These are phyloP conservation scores for Cepaea nemoralis DNA, from an alignment of 1,140 invertebrate species.

Conservation along the genomic window DNA sequence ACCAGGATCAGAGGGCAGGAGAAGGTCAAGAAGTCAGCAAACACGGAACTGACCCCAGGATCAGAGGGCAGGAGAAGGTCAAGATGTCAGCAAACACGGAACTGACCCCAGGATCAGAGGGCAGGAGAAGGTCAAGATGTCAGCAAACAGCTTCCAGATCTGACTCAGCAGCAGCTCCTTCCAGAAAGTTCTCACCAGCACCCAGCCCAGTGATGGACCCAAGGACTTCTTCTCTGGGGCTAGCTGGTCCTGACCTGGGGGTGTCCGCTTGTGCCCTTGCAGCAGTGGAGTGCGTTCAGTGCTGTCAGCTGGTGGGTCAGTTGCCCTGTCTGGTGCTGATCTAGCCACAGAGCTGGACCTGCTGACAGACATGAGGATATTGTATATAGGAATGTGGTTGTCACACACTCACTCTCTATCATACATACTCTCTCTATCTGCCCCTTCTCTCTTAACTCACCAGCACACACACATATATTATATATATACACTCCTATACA, in stretches of 20 bases:
- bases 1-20: conserved; percentile 50
- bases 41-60: conserved; percentile 55
- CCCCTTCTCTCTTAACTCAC: no score
- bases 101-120: conserved; percentile 55
- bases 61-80: conserved; percentile 48
- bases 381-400: no score
- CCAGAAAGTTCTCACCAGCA: conserved; percentile 52
- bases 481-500: no score
- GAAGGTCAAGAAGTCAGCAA: conserved; percentile 51
- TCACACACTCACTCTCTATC: no score
- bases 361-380: no score
- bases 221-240: conserved; percentile 29
- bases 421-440: no score
- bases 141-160: conserved; percentile 56
- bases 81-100: conserved; percentile 54
- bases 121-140: conserved; percentile 48
- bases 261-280: conserved; percentile 33
- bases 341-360: background rate
- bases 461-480: no score
- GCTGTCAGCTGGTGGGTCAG: background rate
- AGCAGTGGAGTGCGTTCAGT: background rate
- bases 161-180: conserved; percentile 49
- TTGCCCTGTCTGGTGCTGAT: background rate
- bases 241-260: background rate
- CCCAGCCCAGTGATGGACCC: conserved; percentile 45